Conservation (phyloP, 1,140 invertebrate genomes). For the Parasteatoda tepidariorum region DNA sequence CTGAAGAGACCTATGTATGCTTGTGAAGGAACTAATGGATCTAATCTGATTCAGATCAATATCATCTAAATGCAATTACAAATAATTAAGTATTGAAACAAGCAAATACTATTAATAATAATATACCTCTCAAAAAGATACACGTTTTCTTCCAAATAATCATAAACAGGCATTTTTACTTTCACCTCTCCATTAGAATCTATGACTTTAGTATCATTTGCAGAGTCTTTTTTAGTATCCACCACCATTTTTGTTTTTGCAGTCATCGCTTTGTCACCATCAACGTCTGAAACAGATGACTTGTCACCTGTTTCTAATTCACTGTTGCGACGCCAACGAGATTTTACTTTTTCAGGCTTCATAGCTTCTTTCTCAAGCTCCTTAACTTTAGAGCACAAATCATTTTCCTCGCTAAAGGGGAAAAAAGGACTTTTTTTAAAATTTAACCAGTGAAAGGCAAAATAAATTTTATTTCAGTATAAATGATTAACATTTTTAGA, state of each 20-base stretch:
- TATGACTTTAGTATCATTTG: not conserved
- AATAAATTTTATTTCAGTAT: too few species aligned
- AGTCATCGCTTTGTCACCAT: not conserved
- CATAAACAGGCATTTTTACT: slow-evolving; percentile 81
- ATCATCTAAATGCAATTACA: not conserved
- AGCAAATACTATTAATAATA: not conserved
- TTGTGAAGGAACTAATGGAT: not conserved
- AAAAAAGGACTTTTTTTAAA: too few species aligned
- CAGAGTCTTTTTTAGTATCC: not conserved
- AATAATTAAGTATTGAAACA: not conserved
- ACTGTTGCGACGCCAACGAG: slow-evolving; percentile 83
- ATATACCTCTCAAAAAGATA: slow-evolving; percentile 73
- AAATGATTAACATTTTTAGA: too few species aligned
- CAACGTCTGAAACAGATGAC: slow-evolving; percentile 62
- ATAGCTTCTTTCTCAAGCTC: not conserved
- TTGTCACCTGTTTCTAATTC: slow-evolving; percentile 75
- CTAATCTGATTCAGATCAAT: not conserved
- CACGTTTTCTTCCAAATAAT: slow-evolving; percentile 84
- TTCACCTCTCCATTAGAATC: slow-evolving; percentile 62
- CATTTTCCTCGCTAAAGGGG: not conserved
- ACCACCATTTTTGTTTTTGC: not conserved
- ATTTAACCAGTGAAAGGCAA: too few species aligned
- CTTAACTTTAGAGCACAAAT: not conserved
- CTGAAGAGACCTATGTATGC: not conserved
- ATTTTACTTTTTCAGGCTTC: slow-evolving; percentile 87